Percentiles rank a stretch among this genome's conserved stretches.
Conservation (phyloP, 1,140 invertebrate genomes). For the Dendroctonus ponderosae region DNA sequence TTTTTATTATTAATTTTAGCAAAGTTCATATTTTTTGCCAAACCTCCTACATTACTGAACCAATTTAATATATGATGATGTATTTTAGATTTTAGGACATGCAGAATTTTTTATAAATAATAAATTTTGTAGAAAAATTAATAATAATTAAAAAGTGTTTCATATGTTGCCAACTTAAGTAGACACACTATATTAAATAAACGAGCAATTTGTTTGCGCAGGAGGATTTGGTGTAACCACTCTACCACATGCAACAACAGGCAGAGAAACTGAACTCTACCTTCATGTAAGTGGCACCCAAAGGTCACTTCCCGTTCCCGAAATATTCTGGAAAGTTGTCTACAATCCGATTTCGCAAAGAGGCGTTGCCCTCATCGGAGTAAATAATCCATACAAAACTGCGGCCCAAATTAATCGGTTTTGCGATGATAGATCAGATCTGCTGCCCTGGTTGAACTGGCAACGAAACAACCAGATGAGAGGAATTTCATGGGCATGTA, state of each 20-base stretch:
- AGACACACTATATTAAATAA: too few relatives aligned
- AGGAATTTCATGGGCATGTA: constrained; percentile 67
- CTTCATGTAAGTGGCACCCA: constrained; percentile 51
- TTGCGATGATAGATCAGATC: constrained; percentile 57
- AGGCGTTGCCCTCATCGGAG: constrained; percentile 61
- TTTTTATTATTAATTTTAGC: too few relatives aligned
- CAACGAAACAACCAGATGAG: constrained; percentile 46
- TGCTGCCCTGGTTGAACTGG: constrained; percentile 54
- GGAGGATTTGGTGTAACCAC: constrained; percentile 54
- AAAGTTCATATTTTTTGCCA: too few relatives aligned
- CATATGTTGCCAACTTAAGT: too few relatives aligned
- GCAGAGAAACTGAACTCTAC: constrained; percentile 52
- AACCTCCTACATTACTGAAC: too few relatives aligned
- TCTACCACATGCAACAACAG: constrained; percentile 51
- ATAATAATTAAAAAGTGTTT: too few relatives aligned
- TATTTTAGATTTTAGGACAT: too few relatives aligned
- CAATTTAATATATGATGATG: too few relatives aligned
- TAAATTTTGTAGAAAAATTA: too few relatives aligned
- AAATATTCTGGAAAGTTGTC: constrained; percentile 63
- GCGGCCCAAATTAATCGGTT: constrained; percentile 50
- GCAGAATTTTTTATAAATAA: too few relatives aligned
- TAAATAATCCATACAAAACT: constrained; percentile 63
- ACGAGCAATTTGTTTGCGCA: neutral
- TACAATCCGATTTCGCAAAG: constrained; percentile 55
- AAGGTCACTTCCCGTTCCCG: constrained; percentile 57